Conservation (phyloP, 2,113 vertebrate species). For the Ammodytes marinus region DNA sequence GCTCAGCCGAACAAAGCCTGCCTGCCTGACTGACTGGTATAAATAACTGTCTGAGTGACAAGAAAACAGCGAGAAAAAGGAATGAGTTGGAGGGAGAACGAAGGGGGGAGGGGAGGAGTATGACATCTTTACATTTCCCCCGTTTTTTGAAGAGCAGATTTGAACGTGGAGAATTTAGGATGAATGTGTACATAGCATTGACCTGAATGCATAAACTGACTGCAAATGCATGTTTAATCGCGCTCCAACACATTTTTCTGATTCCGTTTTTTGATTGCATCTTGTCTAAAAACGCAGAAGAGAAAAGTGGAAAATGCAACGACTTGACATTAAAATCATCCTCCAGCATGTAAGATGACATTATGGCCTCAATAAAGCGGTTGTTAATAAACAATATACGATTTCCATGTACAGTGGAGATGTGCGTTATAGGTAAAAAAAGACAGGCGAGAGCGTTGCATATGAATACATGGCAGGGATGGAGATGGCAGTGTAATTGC, state of each 20-base stretch:
- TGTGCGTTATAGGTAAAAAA: conserved; percentile 21
- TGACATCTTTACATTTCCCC: conserved; percentile 66
- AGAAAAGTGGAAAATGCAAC: background rate
- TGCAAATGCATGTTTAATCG: conserved; percentile 5
- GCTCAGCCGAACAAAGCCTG: conserved; percentile 8
- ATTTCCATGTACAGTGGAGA: conserved; percentile 24
- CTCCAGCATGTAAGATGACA: conserved; percentile 2
- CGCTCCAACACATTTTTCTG: background rate
- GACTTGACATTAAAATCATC: background rate
- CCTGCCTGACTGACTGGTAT: conserved; percentile 39
- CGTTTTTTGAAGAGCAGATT: conserved; percentile 69
- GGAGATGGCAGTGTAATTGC: conserved; percentile 71
- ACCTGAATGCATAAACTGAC: conserved; percentile 62
- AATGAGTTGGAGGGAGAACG: conserved; percentile 50
- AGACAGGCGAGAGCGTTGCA: conserved; percentile 36
- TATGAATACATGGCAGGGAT: conserved; percentile 59
- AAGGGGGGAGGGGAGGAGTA: conserved; percentile 55
- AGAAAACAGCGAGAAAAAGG: conserved; percentile 59
- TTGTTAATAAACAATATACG: conserved; percentile 42
- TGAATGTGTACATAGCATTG: conserved; percentile 56
- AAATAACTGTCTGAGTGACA: conserved; percentile 51
- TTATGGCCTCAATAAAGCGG: conserved; percentile 12
- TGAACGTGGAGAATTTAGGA: conserved; percentile 51
- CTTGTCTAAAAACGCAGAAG: conserved; percentile 3
- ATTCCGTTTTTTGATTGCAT: background rate